phyloP scores from a whole-genome alignment of 2,113 vertebrate genomes.

The Glareola pratincola region DNA sequence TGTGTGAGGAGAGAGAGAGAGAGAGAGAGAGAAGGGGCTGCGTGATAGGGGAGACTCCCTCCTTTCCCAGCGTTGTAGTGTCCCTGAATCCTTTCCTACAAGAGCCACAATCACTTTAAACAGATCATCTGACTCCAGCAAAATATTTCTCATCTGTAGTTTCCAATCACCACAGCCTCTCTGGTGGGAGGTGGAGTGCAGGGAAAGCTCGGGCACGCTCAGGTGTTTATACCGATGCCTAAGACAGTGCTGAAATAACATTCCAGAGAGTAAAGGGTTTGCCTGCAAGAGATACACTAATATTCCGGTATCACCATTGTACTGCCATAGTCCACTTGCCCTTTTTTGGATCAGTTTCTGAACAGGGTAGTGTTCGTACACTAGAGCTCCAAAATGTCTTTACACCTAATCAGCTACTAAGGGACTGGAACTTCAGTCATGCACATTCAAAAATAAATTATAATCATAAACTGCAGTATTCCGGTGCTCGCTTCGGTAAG shows the following conservation, averaged over 20 bases:
- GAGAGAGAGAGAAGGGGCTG: neutral
- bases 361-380: neutral
- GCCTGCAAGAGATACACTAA: neutral
- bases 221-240: neutral
- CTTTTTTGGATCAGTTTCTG: neutral
- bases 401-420: neutral
- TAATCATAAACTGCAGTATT: neutral
- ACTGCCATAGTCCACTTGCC: neutral
- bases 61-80: neutral
- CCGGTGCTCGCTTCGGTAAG: neutral
- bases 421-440: neutral
- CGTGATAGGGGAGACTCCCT: neutral
- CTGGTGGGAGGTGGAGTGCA: neutral
- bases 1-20: neutral
- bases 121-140: neutral
- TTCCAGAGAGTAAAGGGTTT: neutral
- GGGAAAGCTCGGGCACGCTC: neutral
- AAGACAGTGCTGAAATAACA: neutral
- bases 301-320: neutral
- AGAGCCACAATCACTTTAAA: neutral
- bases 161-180: neutral
- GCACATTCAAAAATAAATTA: neutral
- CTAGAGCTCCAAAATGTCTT: neutral
- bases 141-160: neutral
- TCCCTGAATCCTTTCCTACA: neutral